These are phyloP conservation scores for Ptychodera flava DNA, from an alignment of 35 echinoderm and acorn worm genomes.

Conservation along the genomic window DNA sequence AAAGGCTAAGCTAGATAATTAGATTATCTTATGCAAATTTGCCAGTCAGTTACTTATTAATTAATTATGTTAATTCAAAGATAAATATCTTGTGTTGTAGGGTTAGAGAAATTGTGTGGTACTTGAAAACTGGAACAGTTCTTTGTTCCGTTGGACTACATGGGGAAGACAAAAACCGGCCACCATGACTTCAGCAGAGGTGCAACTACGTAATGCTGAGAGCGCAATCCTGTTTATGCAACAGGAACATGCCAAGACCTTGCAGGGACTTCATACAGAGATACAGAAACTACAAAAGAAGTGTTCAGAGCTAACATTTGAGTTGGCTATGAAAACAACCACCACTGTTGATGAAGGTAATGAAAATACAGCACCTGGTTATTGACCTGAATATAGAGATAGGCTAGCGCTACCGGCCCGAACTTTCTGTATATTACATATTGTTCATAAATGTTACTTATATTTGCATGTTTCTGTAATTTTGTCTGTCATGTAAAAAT, in stretches of 20 bases:
- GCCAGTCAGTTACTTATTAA: not conserved
- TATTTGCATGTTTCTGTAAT: not conserved
- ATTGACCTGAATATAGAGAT: no score
- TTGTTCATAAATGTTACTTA: not conserved
- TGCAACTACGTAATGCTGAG: conserved; percentile 89
- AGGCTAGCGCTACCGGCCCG: no score
- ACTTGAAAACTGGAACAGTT: not conserved
- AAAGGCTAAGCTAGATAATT: no score
- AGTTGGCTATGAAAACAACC: conserved; percentile 86
- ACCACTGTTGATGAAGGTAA: conserved; percentile 78
- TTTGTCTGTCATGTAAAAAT: no score
- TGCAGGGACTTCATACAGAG: conserved; percentile 78
- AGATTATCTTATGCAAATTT: no score
- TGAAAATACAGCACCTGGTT: no score
- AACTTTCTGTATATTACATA: not conserved
- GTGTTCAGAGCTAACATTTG: conserved; percentile 96
- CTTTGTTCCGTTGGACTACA: not conserved
- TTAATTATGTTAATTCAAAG: not conserved
- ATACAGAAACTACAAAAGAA: conserved; percentile 98
- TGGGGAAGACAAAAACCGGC: not conserved
- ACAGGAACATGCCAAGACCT: conserved; percentile 92
- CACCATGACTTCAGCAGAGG: conserved; percentile 64
- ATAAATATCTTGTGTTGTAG: not conserved
- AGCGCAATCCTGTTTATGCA: conserved; percentile 96
- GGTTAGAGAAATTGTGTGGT: not conserved